phyloP scores from a whole-genome alignment of 2,797 vertebrate genomes.

The Typhlichthys subterraneus region DNA sequence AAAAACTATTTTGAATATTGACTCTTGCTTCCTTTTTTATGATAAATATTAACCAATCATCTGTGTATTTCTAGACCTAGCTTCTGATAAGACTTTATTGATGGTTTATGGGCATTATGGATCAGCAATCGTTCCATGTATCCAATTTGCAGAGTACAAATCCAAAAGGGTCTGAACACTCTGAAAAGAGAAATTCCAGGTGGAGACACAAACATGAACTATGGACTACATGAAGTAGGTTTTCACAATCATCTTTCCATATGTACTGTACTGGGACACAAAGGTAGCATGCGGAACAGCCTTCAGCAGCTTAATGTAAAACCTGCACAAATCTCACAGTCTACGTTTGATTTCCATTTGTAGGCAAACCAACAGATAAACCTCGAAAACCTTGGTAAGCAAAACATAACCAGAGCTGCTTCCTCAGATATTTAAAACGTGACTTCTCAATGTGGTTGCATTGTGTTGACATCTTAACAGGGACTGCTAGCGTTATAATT shows the following conservation, averaged over 20 bases:
- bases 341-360: conserved; percentile 26
- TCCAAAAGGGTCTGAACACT: conserved; percentile 78
- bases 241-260: neutral
- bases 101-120: no score
- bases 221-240: conserved; percentile 84
- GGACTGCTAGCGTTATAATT: conserved; percentile 87
- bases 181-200: conserved; percentile 80
- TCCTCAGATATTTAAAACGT: neutral
- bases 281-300: neutral
- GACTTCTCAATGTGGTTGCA: neutral
- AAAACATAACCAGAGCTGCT: neutral
- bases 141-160: conserved; percentile 75
- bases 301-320: neutral
- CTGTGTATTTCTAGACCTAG: neutral
- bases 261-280: neutral
- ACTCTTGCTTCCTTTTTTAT: no score
- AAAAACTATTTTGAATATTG: no score
- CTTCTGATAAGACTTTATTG: no score
- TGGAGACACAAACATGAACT: conserved; percentile 87
- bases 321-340: neutral
- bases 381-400: conserved; percentile 79
- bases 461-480: conserved; percentile 58
- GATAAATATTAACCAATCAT: neutral
- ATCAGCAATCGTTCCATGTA: neutral
- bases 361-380: conserved; percentile 91